A percentile compares a stretch with the other conserved stretches of the same genome.
Evolutionary conservation across 2,797 vertebrate genomes (phyloP).

Genomic region (Periparus ater): DNA sequence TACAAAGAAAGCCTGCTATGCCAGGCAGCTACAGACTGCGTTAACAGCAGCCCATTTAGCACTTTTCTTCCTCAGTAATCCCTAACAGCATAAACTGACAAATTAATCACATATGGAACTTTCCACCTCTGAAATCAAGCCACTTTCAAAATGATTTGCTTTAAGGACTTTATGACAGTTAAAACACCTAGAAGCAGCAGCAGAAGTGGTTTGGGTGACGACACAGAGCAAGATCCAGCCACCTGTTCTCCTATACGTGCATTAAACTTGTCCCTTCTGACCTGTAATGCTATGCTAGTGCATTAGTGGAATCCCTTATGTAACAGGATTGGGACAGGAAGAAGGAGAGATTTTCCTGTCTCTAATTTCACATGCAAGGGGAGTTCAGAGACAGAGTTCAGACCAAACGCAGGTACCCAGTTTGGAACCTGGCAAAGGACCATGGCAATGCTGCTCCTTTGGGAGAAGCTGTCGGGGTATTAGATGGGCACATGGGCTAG

Average conservation of each 20-base stretch:
- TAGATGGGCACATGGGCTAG: background rate
- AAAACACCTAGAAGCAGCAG: background rate
- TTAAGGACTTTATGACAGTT: background rate
- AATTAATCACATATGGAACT: background rate
- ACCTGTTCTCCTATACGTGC: background rate
- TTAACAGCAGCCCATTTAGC: background rate
- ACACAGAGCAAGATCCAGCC: background rate
- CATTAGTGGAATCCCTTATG: slow-evolving; percentile 23
- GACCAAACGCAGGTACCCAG: background rate
- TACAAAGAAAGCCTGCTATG: slow-evolving; percentile 14
- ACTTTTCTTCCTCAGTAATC: background rate
- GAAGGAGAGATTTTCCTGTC: background rate
- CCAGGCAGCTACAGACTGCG: background rate
- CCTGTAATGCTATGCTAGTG: background rate
- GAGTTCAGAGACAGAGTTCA: background rate
- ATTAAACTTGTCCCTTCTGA: background rate
- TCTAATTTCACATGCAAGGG: background rate
- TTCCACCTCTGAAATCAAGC: background rate
- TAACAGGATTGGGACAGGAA: background rate
- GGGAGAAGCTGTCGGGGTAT: background rate
- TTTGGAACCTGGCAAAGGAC: background rate
- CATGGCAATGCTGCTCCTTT: background rate
- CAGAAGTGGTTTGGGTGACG: background rate
- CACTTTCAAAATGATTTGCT: background rate
- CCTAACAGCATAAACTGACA: background rate